A percentile compares a stretch with the other conserved stretches of the same genome.
phyloP scores from a whole-genome alignment of 2,888 invertebrate species.

The Cataglyphis altisquamis region DNA sequence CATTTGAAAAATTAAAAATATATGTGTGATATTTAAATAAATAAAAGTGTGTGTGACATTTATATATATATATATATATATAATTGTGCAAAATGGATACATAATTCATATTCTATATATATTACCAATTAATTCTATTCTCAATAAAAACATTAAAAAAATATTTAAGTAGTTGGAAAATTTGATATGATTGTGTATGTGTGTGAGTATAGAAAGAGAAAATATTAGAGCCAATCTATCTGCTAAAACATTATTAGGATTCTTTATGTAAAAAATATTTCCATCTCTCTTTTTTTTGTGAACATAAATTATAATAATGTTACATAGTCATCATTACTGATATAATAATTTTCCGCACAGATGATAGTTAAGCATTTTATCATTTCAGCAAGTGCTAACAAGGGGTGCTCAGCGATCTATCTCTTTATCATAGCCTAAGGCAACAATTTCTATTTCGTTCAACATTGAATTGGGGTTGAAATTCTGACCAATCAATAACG shows the following conservation, averaged over 20 bases:
- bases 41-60: neutral
- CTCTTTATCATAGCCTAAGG: conserved; percentile 42
- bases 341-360: conserved; percentile 32
- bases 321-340: conserved; percentile 15
- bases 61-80: no score
- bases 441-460: conserved; percentile 35
- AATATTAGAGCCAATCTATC: neutral
- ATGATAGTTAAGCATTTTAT: conserved; percentile 22
- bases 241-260: neutral
- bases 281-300: neutral
- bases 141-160: neutral
- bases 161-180: neutral
- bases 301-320: conserved; percentile 20
- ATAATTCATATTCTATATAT: conserved; percentile 4
- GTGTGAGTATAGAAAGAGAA: neutral
- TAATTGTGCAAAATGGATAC: neutral
- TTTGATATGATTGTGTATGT: neutral
- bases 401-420: conserved; percentile 11
- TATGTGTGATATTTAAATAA: neutral
- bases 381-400: neutral
- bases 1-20: neutral
- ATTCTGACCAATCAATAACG: conserved; percentile 20
- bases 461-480: conserved; percentile 29
- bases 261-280: neutral
- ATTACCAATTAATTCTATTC: neutral